phyloP scores from a whole-genome alignment of 2,113 vertebrate species.

The Egretta garzetta region DNA sequence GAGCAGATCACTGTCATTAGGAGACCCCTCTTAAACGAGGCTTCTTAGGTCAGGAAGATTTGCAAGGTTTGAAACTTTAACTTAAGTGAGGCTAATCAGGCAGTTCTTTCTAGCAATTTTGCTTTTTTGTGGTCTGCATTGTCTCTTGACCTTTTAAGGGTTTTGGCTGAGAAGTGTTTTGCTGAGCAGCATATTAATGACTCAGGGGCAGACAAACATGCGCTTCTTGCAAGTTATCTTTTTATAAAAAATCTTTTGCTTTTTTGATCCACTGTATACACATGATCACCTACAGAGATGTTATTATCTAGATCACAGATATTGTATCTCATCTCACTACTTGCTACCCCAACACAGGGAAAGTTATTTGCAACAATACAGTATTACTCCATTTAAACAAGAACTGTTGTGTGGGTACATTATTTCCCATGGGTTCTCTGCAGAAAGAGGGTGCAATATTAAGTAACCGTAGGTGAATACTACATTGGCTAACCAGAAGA shows the following conservation, averaged over 20 bases:
- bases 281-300: background rate
- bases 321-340: background rate
- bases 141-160: background rate
- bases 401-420: background rate
- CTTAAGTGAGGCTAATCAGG: background rate
- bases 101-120: background rate
- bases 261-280: background rate
- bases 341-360: background rate
- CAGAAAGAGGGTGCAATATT: background rate
- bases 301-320: background rate
- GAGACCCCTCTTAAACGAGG: background rate
- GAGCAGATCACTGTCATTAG: background rate
- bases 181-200: background rate
- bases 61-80: background rate
- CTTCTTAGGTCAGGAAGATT: background rate
- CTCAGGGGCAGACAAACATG: background rate
- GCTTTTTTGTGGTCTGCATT: background rate
- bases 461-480: background rate
- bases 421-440: background rate
- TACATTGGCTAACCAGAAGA: background rate
- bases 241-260: background rate
- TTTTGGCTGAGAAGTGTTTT: background rate
- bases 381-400: background rate
- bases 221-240: background rate
- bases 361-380: background rate